These are phyloP conservation scores for Neosilurus mollespiculum DNA, from an alignment of 2,797 vertebrate species.

Conservation along the genomic window DNA sequence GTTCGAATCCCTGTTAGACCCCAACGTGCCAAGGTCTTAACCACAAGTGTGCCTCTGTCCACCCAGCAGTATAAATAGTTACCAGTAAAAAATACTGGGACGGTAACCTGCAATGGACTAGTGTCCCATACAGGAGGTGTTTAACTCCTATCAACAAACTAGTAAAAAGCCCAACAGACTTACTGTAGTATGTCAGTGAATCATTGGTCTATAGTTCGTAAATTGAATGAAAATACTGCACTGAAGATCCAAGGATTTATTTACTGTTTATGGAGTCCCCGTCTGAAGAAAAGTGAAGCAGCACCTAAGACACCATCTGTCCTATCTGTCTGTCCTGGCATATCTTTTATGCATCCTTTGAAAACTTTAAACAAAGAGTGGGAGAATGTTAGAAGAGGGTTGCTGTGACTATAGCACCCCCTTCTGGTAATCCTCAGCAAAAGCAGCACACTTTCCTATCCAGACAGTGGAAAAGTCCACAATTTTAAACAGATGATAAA, in stretches of 20 bases:
- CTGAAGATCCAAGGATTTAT: no score
- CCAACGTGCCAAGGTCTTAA: no score
- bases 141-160: no score
- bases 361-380: neutral
- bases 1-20: no score
- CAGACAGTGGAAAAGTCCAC: conserved; percentile 1
- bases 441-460: neutral
- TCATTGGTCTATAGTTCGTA: neutral
- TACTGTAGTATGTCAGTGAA: neutral
- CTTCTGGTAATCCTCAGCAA: conserved; percentile 28
- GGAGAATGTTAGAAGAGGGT: neutral
- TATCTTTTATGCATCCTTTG: neutral
- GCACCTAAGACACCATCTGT: neutral
- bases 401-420: conserved; percentile 19
- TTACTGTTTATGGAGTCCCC: no score
- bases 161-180: no score
- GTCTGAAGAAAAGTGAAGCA: neutral
- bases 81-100: no score
- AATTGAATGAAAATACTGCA: neutral
- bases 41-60: no score
- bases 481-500: neutral
- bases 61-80: no score
- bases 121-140: no score
- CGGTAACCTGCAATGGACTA: no score
- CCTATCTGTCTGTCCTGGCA: neutral